phyloP scores from a whole-genome alignment of 2,797 vertebrate genomes.

The Manis pentadactyla region DNA sequence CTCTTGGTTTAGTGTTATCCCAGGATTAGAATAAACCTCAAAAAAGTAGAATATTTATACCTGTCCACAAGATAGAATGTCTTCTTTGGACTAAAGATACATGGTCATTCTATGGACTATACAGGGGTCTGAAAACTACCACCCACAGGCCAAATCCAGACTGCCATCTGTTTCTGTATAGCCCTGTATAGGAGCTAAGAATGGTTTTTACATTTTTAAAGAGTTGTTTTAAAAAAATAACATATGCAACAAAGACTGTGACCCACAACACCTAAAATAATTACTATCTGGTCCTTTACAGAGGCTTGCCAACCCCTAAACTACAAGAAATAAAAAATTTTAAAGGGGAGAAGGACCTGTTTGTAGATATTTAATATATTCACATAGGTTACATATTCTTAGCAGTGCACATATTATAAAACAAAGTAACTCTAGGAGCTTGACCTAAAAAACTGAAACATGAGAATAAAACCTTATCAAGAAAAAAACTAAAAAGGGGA shows the following conservation, averaged over 20 bases:
- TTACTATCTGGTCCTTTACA: not conserved
- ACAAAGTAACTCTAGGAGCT: conserved; percentile 36
- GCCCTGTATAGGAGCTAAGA: conserved; percentile 1
- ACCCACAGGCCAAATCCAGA: conserved; percentile 35
- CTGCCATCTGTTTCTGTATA: not conserved
- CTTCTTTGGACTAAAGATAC: not conserved
- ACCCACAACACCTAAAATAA: conserved; percentile 29
- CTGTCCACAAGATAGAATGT: not conserved
- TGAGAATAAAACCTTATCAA: not conserved
- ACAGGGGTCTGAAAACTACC: conserved; percentile 13
- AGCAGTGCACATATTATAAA: not conserved
- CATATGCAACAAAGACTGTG: not conserved
- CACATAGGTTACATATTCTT: not conserved
- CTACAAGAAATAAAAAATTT: not conserved
- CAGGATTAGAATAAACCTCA: conserved; percentile 25
- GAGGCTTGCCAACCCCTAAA: not conserved
- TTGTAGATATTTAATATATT: conserved; percentile 14
- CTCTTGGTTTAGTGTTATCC: not conserved
- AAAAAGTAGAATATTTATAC: not conserved
- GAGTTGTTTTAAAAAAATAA: not conserved
- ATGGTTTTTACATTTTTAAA: conserved; percentile 25
- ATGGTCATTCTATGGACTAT: not conserved
- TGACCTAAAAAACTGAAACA: conserved; percentile 31
- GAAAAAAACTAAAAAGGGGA: not conserved
- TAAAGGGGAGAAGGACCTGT: not conserved